Conservation (phyloP, 1,140 invertebrate genomes). For the Euura saliciscinereae region DNA sequence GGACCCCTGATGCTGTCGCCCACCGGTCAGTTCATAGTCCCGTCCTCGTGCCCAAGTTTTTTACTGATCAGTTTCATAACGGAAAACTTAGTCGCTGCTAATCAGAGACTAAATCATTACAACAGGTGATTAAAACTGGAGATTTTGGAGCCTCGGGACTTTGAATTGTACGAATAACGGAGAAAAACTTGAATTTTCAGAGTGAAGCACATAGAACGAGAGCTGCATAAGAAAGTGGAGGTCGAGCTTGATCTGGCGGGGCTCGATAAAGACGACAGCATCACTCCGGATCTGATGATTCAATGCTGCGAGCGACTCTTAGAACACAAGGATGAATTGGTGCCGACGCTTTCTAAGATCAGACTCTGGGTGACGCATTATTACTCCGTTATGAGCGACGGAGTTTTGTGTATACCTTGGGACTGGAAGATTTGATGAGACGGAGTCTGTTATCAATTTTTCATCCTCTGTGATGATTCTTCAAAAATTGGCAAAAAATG, state of each 20-base stretch:
- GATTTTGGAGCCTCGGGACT: constrained; percentile 6
- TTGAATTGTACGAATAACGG: constrained; percentile 23
- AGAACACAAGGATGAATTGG: constrained; percentile 55
- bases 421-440: constrained; percentile 74
- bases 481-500: background rate
- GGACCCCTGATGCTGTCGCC: constrained; percentile 92
- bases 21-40: constrained; percentile 90
- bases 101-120: constrained; percentile 72
- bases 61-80: constrained; percentile 85
- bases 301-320: constrained; percentile 78
- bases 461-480: background rate
- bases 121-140: constrained; percentile 58
- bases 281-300: constrained; percentile 89
- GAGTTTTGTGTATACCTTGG: constrained; percentile 91
- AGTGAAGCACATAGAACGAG: constrained; percentile 78
- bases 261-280: constrained; percentile 86
- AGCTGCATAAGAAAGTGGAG: constrained; percentile 70
- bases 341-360: constrained; percentile 58
- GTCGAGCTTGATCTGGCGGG: constrained; percentile 70
- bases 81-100: constrained; percentile 76
- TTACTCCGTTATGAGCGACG: constrained; percentile 89
- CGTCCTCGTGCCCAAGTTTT: constrained; percentile 84
- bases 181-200: constrained; percentile 55
- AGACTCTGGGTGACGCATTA: constrained; percentile 86
- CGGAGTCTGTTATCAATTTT: background rate